Conservation (phyloP, 2,888 invertebrate genomes). For the Apotomis capreana region DNA sequence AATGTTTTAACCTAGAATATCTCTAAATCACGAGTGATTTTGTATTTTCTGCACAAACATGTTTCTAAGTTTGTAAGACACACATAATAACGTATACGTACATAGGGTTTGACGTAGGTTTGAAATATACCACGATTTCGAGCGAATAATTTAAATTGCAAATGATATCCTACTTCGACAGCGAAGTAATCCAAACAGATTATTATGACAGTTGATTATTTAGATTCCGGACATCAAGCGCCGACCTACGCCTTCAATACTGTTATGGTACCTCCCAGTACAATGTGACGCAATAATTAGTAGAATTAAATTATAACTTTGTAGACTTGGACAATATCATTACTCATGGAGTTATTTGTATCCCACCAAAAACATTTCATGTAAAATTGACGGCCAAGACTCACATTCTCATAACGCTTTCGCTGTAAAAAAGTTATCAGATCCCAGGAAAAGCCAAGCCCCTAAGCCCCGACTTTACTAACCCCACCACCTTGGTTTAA, state of each 20-base stretch:
- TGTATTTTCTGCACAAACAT: no score
- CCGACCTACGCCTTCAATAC: conserved; percentile 26
- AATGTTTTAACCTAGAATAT: no score
- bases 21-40: no score
- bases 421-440: no score
- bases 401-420: no score
- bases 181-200: background rate
- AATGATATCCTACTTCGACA: conserved; percentile 25
- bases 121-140: background rate
- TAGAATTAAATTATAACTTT: conserved; percentile 22
- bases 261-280: conserved; percentile 1
- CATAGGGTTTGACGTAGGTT: background rate
- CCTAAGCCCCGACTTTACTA: no score
- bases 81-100: background rate
- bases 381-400: no score
- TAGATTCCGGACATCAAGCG: conserved; percentile 9
- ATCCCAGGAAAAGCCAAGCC: no score
- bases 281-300: conserved; percentile 34
- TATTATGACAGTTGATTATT: conserved; percentile 15
- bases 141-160: conserved; percentile 2
- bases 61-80: no score
- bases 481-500: no score
- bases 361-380: no score
- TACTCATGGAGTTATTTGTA: conserved; percentile 27
- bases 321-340: conserved; percentile 22